A percentile compares a stretch with the other conserved stretches of the same genome.
Evolutionary conservation across 1,140 invertebrate genomes (phyloP).

Genomic region (Amphibalanus amphitrite): DNA sequence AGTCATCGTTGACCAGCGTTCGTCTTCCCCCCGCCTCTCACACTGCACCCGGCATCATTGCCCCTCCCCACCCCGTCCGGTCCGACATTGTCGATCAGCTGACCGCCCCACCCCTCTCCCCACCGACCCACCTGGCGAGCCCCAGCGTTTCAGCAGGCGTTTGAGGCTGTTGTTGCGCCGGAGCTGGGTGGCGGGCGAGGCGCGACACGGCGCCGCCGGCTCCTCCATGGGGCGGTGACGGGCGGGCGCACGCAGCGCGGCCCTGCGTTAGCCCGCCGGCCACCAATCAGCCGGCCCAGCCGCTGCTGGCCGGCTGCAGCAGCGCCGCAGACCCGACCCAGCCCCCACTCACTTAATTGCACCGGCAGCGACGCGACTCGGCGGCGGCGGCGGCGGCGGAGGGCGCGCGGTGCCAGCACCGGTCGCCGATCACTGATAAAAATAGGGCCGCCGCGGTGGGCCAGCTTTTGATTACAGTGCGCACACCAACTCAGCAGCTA

Average conservation of each 20-base stretch:
- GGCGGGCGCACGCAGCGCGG: conserved; percentile 15
- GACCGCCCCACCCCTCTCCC: background rate
- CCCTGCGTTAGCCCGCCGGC: no score
- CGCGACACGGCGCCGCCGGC: conserved; percentile 15
- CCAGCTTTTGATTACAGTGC: background rate
- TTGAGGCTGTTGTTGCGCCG: conserved; percentile 40
- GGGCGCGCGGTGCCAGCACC: background rate
- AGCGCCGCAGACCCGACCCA: background rate
- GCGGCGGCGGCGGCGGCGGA: no score
- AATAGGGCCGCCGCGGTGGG: conserved; percentile 14
- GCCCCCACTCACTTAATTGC: background rate
- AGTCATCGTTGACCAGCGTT: no score
- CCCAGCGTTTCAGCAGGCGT: conserved; percentile 32
- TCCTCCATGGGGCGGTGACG: background rate
- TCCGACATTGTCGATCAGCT: no score
- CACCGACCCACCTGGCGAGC: background rate
- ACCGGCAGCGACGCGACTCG: background rate
- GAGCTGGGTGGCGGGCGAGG: conserved; percentile 24
- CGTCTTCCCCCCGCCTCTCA: no score
- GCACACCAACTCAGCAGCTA: conserved; percentile 13
- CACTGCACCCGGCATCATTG: no score
- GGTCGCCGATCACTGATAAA: conserved; percentile 19
- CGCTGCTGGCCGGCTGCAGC: background rate
- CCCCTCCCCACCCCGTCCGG: no score
- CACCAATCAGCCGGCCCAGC: no score